Base-by-base conservation (phyloP, 53 echinoderm and acorn worm species). In the Hippasteria phrygiana region DNA sequence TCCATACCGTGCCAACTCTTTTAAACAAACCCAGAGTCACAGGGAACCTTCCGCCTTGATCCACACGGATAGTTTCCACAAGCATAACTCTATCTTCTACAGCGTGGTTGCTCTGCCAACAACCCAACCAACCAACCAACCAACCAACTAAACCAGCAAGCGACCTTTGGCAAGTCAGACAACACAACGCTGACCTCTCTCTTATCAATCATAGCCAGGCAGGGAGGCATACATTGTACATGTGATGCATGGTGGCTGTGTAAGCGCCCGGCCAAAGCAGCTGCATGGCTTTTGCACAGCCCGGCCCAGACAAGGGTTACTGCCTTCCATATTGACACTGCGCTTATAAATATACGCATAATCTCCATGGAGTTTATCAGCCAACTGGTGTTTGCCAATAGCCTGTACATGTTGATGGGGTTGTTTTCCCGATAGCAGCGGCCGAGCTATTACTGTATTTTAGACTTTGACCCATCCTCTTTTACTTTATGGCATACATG, bases 121-220 rank as follows among this genome's bases (percentile, higher is more conserved):
- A 62, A 22, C 9, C 4, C 18, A 31, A 24, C 73, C 24, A 73
- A 22, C 41, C 73, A 42, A 67, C 69, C 35, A 24, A 59, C 22
- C 36, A 13, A 13, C 36, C 69, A 33, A 67, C 37, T 34, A n/a
- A 63, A 26, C 64, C 32, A 11, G 12, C 64, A 63, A 66, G 34
- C 35, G 35, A 66, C 67, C 67, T 66, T 66, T 66, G 67, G 67
- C 67, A 66, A 66, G 67, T 35, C 67, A 66, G 67, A 66, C 67
- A 66, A 3, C 11, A 20, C 33, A 66, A 26, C 73, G 10, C n/a
- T 73, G 73, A 43, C 73, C 73, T 73, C 24, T 6, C 43, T 3
- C 43, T 9, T 42, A 73, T 73, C 73, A 73, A 73, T 73, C 73
- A 42, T 22, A 73, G n/a, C 41, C 69, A 67, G 7, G 9, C 36